Conservation (phyloP, 2,888 invertebrate species). For the Gryllus longicercus region DNA sequence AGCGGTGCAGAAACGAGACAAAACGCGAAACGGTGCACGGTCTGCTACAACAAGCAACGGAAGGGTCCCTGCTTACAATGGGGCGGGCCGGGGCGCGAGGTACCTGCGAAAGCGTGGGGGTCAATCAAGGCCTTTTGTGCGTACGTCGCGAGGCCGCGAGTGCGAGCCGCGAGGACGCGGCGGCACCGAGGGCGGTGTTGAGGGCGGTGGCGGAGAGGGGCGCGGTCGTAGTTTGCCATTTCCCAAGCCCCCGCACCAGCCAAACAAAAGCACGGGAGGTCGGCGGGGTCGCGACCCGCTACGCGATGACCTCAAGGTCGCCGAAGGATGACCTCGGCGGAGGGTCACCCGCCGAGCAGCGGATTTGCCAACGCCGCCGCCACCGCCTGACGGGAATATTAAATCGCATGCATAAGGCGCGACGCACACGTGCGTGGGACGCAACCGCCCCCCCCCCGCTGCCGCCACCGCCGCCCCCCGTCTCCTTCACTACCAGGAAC, state of each 20-base stretch:
- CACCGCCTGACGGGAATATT: neutral
- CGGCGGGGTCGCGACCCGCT: neutral
- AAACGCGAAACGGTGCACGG: neutral
- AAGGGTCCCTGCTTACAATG: neutral
- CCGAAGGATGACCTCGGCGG: neutral
- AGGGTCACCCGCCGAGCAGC: neutral
- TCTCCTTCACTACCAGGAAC: no score
- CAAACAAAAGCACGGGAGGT: neutral
- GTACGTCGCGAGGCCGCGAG: no score
- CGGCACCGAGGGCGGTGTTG: no score
- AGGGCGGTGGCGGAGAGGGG: neutral
- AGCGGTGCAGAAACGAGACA: neutral
- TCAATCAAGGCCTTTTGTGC: constrained; percentile 2
- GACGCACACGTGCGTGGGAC: neutral
- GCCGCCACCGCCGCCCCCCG: no score
- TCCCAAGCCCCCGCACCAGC: constrained; percentile 17
- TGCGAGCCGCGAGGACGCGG: no score
- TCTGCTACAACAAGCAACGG: neutral
- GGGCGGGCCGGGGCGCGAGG: neutral
- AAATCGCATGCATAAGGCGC: neutral
- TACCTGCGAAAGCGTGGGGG: neutral
- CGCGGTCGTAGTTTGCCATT: neutral
- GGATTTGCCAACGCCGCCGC: constrained; percentile 5
- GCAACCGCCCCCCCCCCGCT: neutral
- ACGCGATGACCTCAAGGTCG: neutral